A percentile compares a stretch with the other conserved stretches of the same genome.
Evolutionary conservation across 2,888 invertebrate species (phyloP).

Genomic region (Tinea pellionella): DNA sequence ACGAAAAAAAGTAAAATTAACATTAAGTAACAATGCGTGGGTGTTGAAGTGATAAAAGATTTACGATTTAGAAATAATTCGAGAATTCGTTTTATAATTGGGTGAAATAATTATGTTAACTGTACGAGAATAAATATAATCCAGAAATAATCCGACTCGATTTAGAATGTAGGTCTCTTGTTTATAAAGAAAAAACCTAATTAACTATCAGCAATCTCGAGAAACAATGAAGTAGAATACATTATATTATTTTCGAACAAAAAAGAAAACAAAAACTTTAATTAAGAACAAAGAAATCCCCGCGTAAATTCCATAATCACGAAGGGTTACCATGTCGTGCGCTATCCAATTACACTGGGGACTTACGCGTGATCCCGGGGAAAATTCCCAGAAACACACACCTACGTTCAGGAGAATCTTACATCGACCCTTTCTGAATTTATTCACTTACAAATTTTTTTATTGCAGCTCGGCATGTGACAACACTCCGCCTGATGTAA

Average conservation of each 20-base stretch:
- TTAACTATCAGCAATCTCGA: too few species aligned
- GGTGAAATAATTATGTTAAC: not conserved
- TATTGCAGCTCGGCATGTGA: too few species aligned
- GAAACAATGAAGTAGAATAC: too few species aligned
- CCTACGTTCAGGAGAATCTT: not conserved
- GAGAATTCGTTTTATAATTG: not conserved
- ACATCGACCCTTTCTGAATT: too few species aligned
- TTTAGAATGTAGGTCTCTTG: not conserved
- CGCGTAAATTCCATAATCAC: not conserved
- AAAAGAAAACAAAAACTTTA: not conserved
- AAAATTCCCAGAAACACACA: not conserved
- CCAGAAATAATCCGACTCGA: not conserved
- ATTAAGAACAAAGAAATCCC: not conserved
- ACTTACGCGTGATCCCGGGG: not conserved
- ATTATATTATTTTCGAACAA: too few species aligned
- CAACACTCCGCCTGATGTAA: too few species aligned
- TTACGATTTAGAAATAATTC: not conserved
- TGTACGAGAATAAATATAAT: not conserved
- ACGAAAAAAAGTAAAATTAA: not conserved
- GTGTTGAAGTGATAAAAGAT: not conserved
- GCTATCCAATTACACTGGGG: slow-evolving; percentile 5
- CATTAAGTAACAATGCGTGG: not conserved
- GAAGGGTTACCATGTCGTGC: not conserved
- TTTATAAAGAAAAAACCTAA: too few species aligned
- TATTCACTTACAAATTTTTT: too few species aligned